These are phyloP conservation scores for Ceratina calcarata DNA, from an alignment of 1,140 invertebrate genomes.

Conservation along the genomic window DNA sequence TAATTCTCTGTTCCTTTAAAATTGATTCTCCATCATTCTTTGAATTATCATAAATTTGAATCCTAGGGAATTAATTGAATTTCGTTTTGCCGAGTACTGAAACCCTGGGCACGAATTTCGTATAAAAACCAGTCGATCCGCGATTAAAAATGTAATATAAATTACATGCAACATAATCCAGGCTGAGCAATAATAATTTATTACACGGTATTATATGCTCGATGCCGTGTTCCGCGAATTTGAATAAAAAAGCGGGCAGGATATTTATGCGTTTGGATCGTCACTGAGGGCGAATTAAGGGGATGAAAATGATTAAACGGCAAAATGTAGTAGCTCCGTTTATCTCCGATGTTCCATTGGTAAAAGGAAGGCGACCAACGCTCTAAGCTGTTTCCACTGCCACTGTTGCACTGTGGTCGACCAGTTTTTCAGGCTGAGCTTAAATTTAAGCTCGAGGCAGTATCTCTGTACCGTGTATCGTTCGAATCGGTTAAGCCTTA, in stretches of 20 bases:
- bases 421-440: conserved; percentile 28
- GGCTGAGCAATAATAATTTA: neutral
- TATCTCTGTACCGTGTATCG: neutral
- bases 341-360: neutral
- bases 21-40: no score
- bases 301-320: conserved; percentile 38
- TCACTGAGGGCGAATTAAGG: neutral
- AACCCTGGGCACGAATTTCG: neutral
- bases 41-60: no score
- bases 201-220: conserved; percentile 6
- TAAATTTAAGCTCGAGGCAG: conserved; percentile 26
- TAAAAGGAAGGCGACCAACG: neutral
- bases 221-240: conserved; percentile 5
- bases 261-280: conserved; percentile 7
- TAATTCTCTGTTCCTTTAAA: no score
- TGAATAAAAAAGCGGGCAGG: neutral
- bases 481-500: neutral
- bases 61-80: neutral
- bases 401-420: neutral
- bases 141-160: conserved; percentile 7
- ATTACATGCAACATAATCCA: no score
- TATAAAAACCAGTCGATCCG: no score
- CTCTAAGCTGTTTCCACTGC: conserved; percentile 4
- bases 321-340: neutral
- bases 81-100: neutral